Evolutionary conservation across 2,888 invertebrate genomes (phyloP).

Genomic region (Dolichomitus sp.): DNA sequence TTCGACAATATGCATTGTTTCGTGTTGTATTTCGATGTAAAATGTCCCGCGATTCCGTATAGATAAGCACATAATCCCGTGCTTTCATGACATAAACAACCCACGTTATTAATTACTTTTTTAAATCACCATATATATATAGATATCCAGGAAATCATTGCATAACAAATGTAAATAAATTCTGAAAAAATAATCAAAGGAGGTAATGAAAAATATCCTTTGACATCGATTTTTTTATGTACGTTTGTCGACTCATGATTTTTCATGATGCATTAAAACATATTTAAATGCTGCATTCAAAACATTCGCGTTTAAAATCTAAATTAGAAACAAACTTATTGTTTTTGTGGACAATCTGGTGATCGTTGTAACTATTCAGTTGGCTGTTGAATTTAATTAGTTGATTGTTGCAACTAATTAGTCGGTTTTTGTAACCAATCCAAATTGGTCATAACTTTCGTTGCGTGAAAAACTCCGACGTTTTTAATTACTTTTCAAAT

Average conservation of each 20-base stretch:
- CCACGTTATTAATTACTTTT: conserved; percentile 30
- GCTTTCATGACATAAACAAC: conserved; percentile 37
- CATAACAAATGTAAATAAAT: conserved; percentile 5
- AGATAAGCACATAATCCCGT: conserved; percentile 1
- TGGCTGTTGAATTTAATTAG: too few relatives aligned
- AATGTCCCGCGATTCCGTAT: conserved; percentile 14
- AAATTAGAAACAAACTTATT: too few relatives aligned
- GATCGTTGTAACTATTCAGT: too few relatives aligned
- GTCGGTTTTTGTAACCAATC: too few relatives aligned
- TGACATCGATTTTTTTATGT: not conserved
- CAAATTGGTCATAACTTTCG: too few relatives aligned
- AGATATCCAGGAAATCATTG: not conserved
- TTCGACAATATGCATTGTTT: conserved; percentile 65
- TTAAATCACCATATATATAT: conserved; percentile 14
- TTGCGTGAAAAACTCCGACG: too few relatives aligned
- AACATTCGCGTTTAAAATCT: too few relatives aligned
- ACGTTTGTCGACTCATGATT: not conserved
- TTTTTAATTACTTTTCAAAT: too few relatives aligned
- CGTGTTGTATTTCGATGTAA: conserved; percentile 46
- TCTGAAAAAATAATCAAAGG: conserved; percentile 35
- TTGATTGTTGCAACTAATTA: too few relatives aligned
- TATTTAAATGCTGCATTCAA: too few relatives aligned
- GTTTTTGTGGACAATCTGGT: too few relatives aligned
- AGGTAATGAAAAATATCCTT: not conserved
- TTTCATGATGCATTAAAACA: not conserved